These are phyloP conservation scores for Scytalopus superciliaris DNA, from an alignment of 2,113 vertebrate genomes.

Conservation along the genomic window DNA sequence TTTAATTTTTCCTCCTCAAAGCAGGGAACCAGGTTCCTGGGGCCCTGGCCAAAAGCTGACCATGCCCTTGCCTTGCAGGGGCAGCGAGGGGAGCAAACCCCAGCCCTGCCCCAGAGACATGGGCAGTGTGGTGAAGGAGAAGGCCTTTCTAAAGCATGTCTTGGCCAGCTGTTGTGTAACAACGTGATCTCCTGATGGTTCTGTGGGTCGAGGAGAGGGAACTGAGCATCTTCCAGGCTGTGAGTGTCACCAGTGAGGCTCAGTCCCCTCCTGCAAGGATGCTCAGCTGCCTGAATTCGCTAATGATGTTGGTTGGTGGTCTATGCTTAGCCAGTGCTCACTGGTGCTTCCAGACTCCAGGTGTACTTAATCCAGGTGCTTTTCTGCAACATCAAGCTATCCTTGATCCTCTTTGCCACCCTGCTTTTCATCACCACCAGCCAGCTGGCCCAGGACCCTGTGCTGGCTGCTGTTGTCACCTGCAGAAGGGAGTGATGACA, in stretches of 20 bases:
- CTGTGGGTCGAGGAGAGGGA: neutral
- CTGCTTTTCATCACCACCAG: neutral
- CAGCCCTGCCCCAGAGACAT: neutral
- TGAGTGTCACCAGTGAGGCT: neutral
- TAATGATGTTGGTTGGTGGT: neutral
- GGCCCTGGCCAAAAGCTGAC: neutral
- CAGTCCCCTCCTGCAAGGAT: neutral
- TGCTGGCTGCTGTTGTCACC: neutral
- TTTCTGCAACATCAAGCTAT: neutral
- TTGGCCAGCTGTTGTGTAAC: neutral
- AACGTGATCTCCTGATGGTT: neutral
- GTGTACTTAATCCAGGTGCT: neutral
- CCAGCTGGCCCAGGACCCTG: neutral
- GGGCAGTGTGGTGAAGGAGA: neutral
- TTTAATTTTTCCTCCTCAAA: neutral
- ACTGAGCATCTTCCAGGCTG: neutral
- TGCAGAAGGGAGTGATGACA: fast-evolving
- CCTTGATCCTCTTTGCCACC: neutral
- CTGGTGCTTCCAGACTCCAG: neutral
- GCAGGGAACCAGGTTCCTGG: neutral
- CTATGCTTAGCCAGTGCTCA: neutral
- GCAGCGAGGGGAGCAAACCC: neutral
- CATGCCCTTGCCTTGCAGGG: neutral
- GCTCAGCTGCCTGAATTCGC: neutral
- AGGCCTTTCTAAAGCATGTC: conserved; percentile 8